phyloP scores from a whole-genome alignment of 2,888 invertebrate species.

The Euplexia lucipara region DNA sequence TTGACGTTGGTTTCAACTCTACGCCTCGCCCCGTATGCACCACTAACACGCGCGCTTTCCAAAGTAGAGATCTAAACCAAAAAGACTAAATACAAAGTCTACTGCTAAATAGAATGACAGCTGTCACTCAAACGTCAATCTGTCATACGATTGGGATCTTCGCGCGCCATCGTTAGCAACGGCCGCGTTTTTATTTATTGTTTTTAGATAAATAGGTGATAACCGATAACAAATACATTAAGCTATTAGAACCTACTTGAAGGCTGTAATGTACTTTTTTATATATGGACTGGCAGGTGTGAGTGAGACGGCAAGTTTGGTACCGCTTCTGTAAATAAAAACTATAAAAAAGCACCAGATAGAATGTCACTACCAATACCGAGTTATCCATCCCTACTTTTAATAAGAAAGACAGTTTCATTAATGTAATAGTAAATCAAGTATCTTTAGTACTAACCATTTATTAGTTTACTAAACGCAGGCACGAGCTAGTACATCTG shows the following conservation, averaged over 20 bases:
- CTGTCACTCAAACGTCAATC: slow-evolving; percentile 60
- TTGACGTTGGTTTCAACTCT: too few relatives aligned
- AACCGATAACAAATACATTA: slow-evolving; percentile 60
- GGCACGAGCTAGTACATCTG: too few relatives aligned
- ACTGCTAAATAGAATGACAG: slow-evolving; percentile 47
- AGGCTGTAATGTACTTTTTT: slow-evolving; percentile 37
- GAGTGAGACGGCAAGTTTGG: neutral
- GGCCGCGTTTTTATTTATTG: slow-evolving; percentile 53
- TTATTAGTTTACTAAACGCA: too few relatives aligned
- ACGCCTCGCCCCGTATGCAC: too few relatives aligned
- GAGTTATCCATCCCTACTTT: too few relatives aligned
- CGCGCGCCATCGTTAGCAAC: slow-evolving; percentile 57
- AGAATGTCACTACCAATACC: too few relatives aligned
- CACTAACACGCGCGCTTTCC: neutral
- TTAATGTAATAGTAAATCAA: too few relatives aligned
- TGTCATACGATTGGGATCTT: slow-evolving; percentile 61
- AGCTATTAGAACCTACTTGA: slow-evolving; percentile 44
- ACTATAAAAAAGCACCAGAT: too few relatives aligned
- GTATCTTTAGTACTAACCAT: too few relatives aligned
- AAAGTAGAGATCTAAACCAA: slow-evolving; percentile 26
- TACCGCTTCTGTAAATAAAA: neutral
- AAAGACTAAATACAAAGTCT: slow-evolving; percentile 24
- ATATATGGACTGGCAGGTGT: slow-evolving; percentile 31
- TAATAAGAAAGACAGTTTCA: too few relatives aligned
- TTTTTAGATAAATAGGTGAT: slow-evolving; percentile 61